These are phyloP conservation scores for Marronus borbonicus DNA, from an alignment of 2,888 invertebrate species.

Conservation along the genomic window DNA sequence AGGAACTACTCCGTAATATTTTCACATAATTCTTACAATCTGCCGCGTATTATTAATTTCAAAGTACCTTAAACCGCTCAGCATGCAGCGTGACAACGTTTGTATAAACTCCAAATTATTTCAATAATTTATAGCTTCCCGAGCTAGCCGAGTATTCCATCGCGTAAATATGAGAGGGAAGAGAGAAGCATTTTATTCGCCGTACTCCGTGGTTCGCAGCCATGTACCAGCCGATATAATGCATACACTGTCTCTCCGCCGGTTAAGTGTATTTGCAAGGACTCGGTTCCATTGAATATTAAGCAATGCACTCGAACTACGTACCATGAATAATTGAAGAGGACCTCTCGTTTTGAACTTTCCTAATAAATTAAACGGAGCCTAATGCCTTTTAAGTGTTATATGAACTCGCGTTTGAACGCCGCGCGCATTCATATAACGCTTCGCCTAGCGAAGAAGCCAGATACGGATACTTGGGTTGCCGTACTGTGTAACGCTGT, in stretches of 20 bases:
- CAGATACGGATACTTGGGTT: background rate
- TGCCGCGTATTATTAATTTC: background rate
- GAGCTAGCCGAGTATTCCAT: background rate
- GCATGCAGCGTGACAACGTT: background rate
- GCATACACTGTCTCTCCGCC: constrained; percentile 29
- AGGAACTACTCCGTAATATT: too few relatives aligned
- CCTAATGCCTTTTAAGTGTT: constrained; percentile 45
- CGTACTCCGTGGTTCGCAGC: background rate
- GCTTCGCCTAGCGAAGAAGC: background rate
- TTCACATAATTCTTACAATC: background rate
- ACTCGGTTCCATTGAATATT: constrained; percentile 40
- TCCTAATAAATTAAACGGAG: constrained; percentile 40
- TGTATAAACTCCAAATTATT: constrained; percentile 13
- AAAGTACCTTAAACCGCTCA: background rate
- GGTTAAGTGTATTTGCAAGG: constrained; percentile 36
- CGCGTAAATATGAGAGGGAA: background rate
- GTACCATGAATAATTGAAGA: constrained; percentile 46
- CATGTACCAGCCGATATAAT: constrained; percentile 3
- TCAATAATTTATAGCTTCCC: constrained; percentile 13
- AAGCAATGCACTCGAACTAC: constrained; percentile 46
- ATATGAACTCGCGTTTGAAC: constrained; percentile 32
- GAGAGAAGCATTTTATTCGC: constrained; percentile 7
- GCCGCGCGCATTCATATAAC: background rate
- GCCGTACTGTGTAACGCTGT: too few relatives aligned
- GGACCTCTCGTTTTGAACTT: constrained; percentile 39